These are phyloP conservation scores for Acleris literana DNA, from an alignment of 2,888 invertebrate genomes.

Conservation along the genomic window DNA sequence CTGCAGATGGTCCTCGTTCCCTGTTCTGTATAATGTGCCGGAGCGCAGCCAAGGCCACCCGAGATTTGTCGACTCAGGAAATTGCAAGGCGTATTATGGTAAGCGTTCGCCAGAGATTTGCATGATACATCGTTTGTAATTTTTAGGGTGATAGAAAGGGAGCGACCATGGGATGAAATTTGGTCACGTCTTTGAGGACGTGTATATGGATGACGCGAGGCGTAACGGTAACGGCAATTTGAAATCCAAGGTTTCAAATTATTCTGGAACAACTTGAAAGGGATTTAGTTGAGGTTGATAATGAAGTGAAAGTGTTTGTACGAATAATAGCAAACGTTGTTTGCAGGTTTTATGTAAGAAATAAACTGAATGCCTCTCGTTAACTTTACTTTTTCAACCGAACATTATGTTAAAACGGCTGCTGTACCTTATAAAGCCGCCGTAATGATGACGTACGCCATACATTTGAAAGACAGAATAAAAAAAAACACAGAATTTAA, in stretches of 20 bases:
- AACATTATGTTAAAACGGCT: too few relatives aligned
- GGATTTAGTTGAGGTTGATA: too few relatives aligned
- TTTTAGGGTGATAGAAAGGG: constrained; percentile 31
- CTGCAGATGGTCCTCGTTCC: constrained; percentile 14
- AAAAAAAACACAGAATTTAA: too few relatives aligned
- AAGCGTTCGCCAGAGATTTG: constrained; percentile 32
- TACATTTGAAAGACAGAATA: too few relatives aligned
- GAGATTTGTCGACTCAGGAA: constrained; percentile 32
- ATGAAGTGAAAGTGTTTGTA: too few relatives aligned
- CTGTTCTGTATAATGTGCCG: constrained; percentile 20
- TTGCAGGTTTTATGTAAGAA: too few relatives aligned
- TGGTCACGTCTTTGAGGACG: constrained; percentile 26
- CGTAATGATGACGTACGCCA: too few relatives aligned
- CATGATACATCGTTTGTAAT: constrained; percentile 38
- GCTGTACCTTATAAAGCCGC: too few relatives aligned
- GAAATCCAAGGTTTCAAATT: constrained; percentile 13
- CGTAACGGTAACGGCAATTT: constrained; percentile 10
- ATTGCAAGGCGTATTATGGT: constrained; percentile 35
- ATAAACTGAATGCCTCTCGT: too few relatives aligned
- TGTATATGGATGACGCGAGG: constrained; percentile 7
- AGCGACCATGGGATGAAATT: constrained; percentile 22
- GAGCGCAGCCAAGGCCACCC: constrained; percentile 33
- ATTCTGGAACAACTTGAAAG: not conserved
- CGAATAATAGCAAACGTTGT: too few relatives aligned
- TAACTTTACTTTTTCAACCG: too few relatives aligned